Percentiles rank a stretch among this genome's conserved stretches.
Evolutionary conservation across 2,888 invertebrate genomes (phyloP).

Genomic region (Hydropsyche betteni): DNA sequence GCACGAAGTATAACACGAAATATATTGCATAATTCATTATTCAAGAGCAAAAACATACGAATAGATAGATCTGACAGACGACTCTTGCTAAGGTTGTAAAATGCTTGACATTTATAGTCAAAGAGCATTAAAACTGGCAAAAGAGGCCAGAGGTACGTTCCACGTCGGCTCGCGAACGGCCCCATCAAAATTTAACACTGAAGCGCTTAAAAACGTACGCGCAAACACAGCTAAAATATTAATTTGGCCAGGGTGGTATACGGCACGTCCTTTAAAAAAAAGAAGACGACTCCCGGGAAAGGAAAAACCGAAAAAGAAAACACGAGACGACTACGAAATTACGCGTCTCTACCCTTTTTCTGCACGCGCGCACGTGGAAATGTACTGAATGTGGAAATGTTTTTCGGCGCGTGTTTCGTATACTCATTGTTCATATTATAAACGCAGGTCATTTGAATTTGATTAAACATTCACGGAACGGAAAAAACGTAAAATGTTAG

Average conservation of each 20-base stretch:
- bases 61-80: constrained; percentile 26
- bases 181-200: constrained; percentile 14
- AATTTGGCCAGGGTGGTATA: neutral
- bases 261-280: no score
- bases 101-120: constrained; percentile 34
- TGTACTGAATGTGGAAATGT: no score
- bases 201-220: constrained; percentile 1
- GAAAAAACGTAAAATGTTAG: no score
- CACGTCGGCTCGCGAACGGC: neutral
- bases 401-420: no score
- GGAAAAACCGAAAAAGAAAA: no score
- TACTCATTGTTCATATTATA: no score
- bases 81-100: constrained; percentile 11
- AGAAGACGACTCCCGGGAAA: no score
- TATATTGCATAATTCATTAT: constrained; percentile 32
- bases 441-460: no score
- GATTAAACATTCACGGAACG: no score
- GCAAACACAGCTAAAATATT: neutral
- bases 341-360: no score
- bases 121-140: constrained; percentile 8
- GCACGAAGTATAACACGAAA: neutral
- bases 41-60: constrained; percentile 2
- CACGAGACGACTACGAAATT: no score
- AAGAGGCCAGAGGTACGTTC: neutral
- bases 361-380: no score